A percentile compares a stretch with the other conserved stretches of the same genome.
Conservation (phyloP, 1,140 invertebrate genomes). For the Homarus americanus region DNA sequence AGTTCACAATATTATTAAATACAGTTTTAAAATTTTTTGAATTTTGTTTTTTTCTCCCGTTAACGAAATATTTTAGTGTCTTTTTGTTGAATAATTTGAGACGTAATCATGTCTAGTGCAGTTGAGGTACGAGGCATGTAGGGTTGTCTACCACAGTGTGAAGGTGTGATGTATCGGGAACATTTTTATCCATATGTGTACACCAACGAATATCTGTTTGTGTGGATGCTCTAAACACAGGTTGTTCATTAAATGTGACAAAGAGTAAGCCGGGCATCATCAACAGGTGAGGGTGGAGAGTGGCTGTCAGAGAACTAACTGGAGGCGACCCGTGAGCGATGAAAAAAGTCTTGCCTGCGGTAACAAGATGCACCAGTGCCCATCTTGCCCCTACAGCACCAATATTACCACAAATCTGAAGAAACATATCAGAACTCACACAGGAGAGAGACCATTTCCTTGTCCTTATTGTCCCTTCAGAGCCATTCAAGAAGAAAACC, state of each 20-base stretch:
- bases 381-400: slow-evolving; percentile 63
- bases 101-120: no score
- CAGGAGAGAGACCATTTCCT: slow-evolving; percentile 54
- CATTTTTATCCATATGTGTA: no score
- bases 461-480: slow-evolving; percentile 58
- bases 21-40: neutral
- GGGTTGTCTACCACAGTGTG: no score
- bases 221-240: neutral
- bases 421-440: slow-evolving; percentile 62
- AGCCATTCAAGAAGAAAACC: slow-evolving; percentile 58
- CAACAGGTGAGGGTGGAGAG: slow-evolving; percentile 46
- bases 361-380: slow-evolving; percentile 63
- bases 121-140: no score
- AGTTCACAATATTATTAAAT: neutral
- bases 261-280: slow-evolving; percentile 40
- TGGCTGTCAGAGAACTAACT: slow-evolving; percentile 29
- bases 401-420: slow-evolving; percentile 61
- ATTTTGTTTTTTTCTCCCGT: neutral
- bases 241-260: neutral
- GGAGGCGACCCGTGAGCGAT: slow-evolving; percentile 8
- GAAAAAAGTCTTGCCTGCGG: neutral
- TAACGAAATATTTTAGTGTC: neutral
- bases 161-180: no score
- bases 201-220: no score
- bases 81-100: no score